phyloP scores from a whole-genome alignment of 2,797 vertebrate species.

The Clarias platycephalus region DNA sequence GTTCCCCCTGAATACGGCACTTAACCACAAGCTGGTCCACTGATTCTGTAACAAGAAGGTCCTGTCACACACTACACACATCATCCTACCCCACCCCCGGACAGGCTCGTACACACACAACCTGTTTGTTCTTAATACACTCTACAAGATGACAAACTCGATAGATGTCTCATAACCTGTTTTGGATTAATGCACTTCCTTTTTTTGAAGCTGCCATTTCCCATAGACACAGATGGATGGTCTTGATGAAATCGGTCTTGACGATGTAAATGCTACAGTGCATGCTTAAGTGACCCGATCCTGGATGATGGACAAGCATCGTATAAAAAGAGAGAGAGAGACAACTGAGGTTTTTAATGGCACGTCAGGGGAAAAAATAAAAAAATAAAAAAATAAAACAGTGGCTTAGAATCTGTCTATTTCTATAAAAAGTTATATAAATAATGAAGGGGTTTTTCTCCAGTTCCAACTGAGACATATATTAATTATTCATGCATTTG shows the following conservation, averaged over 20 bases:
- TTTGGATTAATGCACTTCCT: conserved; percentile 6
- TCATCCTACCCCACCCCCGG: not conserved
- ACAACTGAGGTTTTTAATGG: not conserved
- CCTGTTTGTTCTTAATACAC: conserved; percentile 9
- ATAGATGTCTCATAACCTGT: not conserved
- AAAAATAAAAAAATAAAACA: not conserved
- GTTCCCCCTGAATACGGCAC: conserved; percentile 17
- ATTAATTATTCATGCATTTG: conserved; percentile 31
- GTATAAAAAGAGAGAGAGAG: not conserved
- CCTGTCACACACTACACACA: conserved; percentile 5
- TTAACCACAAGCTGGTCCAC: conserved; percentile 11
- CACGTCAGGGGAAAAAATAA: not conserved
- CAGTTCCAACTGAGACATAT: conserved; percentile 4
- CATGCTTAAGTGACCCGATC: conserved; percentile 14
- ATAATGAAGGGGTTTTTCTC: not conserved
- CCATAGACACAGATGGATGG: not conserved
- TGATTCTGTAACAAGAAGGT: not conserved
- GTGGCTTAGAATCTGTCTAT: not conserved
- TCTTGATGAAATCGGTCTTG: not conserved
- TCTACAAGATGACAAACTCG: not conserved
- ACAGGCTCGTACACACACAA: conserved; percentile 1
- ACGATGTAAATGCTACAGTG: not conserved
- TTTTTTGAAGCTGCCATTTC: conserved; percentile 4
- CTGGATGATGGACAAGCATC: conserved; percentile 2
- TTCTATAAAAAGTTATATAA: conserved; percentile 4